A percentile compares a stretch with the other conserved stretches of the same genome.
These are phyloP conservation scores for Galerucella calmariensis DNA, from an alignment of 2,888 invertebrate genomes.

Conservation along the genomic window DNA sequence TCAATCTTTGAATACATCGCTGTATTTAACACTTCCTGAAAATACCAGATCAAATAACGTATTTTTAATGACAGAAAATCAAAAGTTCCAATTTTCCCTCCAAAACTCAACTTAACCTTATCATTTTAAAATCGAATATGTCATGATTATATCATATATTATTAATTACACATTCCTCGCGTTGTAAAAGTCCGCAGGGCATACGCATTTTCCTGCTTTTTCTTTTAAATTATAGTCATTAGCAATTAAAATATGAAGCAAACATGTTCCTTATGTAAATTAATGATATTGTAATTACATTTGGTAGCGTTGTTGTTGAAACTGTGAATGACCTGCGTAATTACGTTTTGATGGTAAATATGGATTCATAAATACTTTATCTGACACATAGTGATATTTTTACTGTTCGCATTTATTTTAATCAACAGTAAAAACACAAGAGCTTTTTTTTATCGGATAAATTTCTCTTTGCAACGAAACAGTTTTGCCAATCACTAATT, in stretches of 20 bases:
- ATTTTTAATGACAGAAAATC: too few relatives aligned
- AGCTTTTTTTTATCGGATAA: too few relatives aligned
- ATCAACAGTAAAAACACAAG: too few relatives aligned
- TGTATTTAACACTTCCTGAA: too few relatives aligned
- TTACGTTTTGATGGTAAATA: conserved; percentile 31
- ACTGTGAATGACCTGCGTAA: conserved; percentile 46
- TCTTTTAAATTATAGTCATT: conserved; percentile 32
- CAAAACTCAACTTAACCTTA: too few relatives aligned
- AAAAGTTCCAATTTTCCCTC: too few relatives aligned
- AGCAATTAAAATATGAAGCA: conserved; percentile 44
- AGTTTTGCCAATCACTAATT: too few relatives aligned
- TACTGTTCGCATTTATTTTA: neutral
- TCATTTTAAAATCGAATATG: too few relatives aligned
- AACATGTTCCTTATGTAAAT: conserved; percentile 47
- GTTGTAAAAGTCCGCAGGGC: neutral
- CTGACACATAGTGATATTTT: conserved; percentile 9
- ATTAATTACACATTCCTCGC: neutral
- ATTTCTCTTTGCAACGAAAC: too few relatives aligned
- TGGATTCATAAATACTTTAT: conserved; percentile 24
- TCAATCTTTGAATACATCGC: too few relatives aligned
- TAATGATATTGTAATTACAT: conserved; percentile 51
- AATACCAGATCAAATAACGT: too few relatives aligned
- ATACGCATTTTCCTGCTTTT: neutral
- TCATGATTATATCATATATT: neutral
- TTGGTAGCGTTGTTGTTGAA: conserved; percentile 46